Conservation (phyloP, 2,888 invertebrate genomes). For the Caenorhabditis sinica region DNA sequence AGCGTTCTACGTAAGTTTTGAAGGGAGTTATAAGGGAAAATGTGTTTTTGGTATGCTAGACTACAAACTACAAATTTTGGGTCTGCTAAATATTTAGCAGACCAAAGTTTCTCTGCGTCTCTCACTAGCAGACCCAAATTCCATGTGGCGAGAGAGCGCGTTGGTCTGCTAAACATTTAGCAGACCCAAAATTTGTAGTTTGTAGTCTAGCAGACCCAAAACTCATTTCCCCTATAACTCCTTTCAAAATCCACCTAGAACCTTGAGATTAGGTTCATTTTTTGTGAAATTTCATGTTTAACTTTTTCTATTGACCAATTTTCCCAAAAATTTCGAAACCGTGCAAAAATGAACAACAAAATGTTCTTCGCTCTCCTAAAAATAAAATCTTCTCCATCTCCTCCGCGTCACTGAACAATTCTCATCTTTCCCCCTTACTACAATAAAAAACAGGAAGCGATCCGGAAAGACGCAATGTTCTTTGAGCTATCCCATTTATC, state of each 20-base stretch:
- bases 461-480: conserved; percentile 27
- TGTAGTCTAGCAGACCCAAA: too few species aligned
- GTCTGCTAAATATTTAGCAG: conserved; percentile 7
- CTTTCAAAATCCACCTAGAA: too few species aligned
- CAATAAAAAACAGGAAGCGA: conserved; percentile 28
- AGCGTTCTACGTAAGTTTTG: neutral
- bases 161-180: conserved; percentile 6
- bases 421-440: too few species aligned
- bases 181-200: conserved; percentile 1
- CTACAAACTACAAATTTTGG: neutral
- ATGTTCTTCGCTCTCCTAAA: neutral
- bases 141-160: too few species aligned
- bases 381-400: neutral
- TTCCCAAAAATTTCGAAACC: neutral
- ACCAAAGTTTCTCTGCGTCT: neutral
- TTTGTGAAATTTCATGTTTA: neutral
- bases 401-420: conserved; percentile 12
- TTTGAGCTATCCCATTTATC: conserved; percentile 3
- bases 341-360: neutral
- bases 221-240: neutral
- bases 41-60: neutral
- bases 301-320: neutral
- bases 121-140: neutral
- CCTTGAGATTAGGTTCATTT: too few species aligned
- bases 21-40: too few species aligned